A percentile compares a stretch with the other conserved stretches of the same genome.
Evolutionary conservation across 2,888 invertebrate species (phyloP).

Genomic region (Philereme vetulata): DNA sequence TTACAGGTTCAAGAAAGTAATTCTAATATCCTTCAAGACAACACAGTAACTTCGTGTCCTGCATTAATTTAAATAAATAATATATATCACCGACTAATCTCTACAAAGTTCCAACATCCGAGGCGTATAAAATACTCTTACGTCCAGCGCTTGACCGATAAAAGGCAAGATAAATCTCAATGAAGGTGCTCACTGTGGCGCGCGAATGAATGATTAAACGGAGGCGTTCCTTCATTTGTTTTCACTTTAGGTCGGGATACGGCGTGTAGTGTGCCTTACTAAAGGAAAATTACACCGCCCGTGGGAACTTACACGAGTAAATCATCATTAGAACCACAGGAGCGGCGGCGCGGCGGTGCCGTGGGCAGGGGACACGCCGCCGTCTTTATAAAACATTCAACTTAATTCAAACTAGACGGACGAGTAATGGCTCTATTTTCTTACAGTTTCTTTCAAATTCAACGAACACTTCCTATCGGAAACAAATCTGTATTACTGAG

Average conservation of each 20-base stretch:
- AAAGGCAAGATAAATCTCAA: constrained; percentile 74
- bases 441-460: constrained; percentile 30
- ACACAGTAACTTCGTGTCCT: constrained; percentile 10
- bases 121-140: constrained; percentile 33
- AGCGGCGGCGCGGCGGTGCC: constrained; percentile 39
- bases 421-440: constrained; percentile 55
- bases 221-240: constrained; percentile 76
- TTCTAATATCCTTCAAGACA: constrained; percentile 1
- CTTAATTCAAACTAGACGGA: constrained; percentile 71
- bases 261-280: constrained; percentile 60
- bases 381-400: constrained; percentile 80
- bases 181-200: constrained; percentile 58
- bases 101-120: constrained; percentile 33
- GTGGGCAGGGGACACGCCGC: constrained; percentile 61
- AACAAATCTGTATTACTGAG: constrained; percentile 7
- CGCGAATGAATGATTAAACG: constrained; percentile 79
- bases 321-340: constrained; percentile 74
- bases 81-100: constrained; percentile 35
- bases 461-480: constrained; percentile 13
- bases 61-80: constrained; percentile 37
- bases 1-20: no score
- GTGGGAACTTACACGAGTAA: constrained; percentile 70
- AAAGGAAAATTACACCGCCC: constrained; percentile 79
- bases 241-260: constrained; percentile 74
- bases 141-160: constrained; percentile 55